These are phyloP conservation scores for Tiaroga cobitis DNA, from an alignment of 2,797 vertebrate species.

Conservation along the genomic window DNA sequence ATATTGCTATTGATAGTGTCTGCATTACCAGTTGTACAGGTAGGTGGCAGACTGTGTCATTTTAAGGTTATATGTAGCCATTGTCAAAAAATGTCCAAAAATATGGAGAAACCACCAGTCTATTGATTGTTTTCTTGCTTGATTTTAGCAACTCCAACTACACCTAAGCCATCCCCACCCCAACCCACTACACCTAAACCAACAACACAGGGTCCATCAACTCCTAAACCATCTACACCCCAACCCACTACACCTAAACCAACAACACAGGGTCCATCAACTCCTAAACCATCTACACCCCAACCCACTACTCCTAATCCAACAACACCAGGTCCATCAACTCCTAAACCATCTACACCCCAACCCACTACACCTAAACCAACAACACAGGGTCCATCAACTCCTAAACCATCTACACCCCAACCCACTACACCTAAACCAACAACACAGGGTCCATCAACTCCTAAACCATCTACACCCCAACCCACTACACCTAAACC, in stretches of 20 bases:
- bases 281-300: slow-evolving; percentile 39
- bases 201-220: slow-evolving; percentile 33
- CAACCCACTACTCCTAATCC: slow-evolving; percentile 31
- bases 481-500: slow-evolving; percentile 34
- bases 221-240: slow-evolving; percentile 45
- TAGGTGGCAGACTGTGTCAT: slow-evolving; percentile 59
- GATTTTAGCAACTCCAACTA: slow-evolving; percentile 47
- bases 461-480: slow-evolving; percentile 21
- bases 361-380: slow-evolving; percentile 34
- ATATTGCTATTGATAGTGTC: slow-evolving; percentile 83
- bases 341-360: slow-evolving; percentile 21
- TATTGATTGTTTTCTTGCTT: neutral
- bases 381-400: slow-evolving; percentile 8
- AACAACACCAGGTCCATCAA: slow-evolving; percentile 1
- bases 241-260: slow-evolving; percentile 39
- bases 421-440: slow-evolving; percentile 30
- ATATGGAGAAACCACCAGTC: neutral
- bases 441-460: slow-evolving; percentile 5
- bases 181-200: slow-evolving; percentile 38
- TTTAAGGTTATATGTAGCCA: neutral
- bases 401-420: slow-evolving; percentile 24
- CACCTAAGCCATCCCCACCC: slow-evolving; percentile 40
- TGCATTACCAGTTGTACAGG: slow-evolving; percentile 76
- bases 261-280: slow-evolving; percentile 51
- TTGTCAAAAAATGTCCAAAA: neutral